Conservation (phyloP, 2,888 invertebrate species). For the Poecilus cupreus region DNA sequence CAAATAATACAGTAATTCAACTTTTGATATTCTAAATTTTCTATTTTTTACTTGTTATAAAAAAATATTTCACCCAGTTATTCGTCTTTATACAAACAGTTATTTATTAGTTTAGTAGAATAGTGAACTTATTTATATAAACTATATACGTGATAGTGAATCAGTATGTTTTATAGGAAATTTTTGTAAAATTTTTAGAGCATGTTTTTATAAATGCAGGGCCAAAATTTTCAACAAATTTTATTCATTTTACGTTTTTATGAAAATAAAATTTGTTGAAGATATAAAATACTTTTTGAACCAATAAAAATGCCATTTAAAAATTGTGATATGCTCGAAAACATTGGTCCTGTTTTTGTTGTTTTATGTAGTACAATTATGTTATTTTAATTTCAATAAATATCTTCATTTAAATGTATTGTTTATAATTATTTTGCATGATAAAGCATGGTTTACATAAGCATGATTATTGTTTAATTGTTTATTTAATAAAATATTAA, state of each 20-base stretch:
- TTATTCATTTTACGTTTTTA: not conserved
- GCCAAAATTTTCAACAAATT: not conserved
- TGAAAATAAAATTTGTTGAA: not conserved
- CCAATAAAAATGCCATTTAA: not conserved
- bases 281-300: not conserved
- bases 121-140: not conserved
- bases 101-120: too few relatives aligned
- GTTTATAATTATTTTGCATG: too few relatives aligned
- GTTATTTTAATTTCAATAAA: not conserved
- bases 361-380: not conserved
- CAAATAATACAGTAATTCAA: too few relatives aligned
- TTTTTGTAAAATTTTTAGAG: too few relatives aligned
- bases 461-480: too few relatives aligned
- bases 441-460: too few relatives aligned
- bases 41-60: too few relatives aligned
- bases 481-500: too few relatives aligned
- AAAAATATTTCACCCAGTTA: too few relatives aligned
- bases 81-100: too few relatives aligned
- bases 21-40: too few relatives aligned
- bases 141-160: not conserved
- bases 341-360: not conserved
- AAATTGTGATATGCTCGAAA: conserved; percentile 7
- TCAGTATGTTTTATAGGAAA: not conserved
- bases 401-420: too few relatives aligned
- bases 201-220: not conserved